phyloP scores from a whole-genome alignment of 2,888 invertebrate genomes.

The Polylopha cassiicola region DNA sequence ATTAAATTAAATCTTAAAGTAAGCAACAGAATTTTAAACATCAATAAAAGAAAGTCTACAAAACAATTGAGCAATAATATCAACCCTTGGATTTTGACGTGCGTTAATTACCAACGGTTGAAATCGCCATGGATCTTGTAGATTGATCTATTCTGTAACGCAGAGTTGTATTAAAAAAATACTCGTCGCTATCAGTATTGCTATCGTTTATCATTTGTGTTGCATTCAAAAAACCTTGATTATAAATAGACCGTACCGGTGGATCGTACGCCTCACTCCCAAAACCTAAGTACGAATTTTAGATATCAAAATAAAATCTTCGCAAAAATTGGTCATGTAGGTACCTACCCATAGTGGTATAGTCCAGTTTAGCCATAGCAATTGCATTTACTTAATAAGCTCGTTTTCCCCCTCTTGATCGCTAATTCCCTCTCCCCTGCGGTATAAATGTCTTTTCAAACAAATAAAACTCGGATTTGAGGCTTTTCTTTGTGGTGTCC shows the following conservation, averaged over 20 bases:
- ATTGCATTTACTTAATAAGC: constrained; percentile 7
- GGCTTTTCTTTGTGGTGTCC: constrained; percentile 24
- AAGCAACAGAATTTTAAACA: constrained; percentile 31
- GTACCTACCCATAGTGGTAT: no score
- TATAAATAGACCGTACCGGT: background rate
- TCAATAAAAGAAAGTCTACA: constrained; percentile 52
- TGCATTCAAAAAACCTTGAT: background rate
- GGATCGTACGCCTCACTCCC: no score
- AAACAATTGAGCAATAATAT: constrained; percentile 67
- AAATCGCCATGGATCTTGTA: constrained; percentile 30
- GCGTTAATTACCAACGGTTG: constrained; percentile 56
- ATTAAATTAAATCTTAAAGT: constrained; percentile 4
- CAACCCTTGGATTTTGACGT: constrained; percentile 43
- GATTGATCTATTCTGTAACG: constrained; percentile 18
- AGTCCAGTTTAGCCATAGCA: constrained; percentile 9
- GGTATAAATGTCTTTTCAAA: constrained; percentile 50
- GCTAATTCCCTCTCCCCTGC: constrained; percentile 26
- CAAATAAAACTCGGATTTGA: constrained; percentile 56
- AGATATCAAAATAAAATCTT: no score
- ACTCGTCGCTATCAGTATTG: constrained; percentile 5
- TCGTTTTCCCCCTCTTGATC: constrained; percentile 9
- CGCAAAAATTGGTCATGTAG: no score
- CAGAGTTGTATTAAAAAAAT: no score
- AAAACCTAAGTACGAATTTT: no score
- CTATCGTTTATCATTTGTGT: background rate